A percentile compares a stretch with the other conserved stretches of the same genome.
Evolutionary conservation across 2,888 invertebrate species (phyloP).

Genomic region (Drosophila prostipennis): DNA sequence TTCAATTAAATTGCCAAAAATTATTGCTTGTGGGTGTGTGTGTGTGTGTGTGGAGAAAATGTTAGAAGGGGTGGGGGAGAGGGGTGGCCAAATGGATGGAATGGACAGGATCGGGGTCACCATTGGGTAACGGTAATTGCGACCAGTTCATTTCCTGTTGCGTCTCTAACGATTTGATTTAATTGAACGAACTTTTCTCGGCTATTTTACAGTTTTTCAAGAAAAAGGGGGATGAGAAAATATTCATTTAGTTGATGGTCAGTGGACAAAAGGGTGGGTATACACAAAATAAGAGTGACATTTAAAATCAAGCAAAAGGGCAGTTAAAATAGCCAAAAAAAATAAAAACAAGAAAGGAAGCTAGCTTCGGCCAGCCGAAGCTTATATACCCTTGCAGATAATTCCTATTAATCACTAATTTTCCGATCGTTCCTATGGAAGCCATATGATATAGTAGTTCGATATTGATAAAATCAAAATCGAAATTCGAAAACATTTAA

Average conservation of each 20-base stretch:
- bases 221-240: not conserved
- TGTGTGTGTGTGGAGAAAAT: too few species aligned
- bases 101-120: conserved; percentile 1
- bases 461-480: too few species aligned
- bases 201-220: conserved; percentile 15
- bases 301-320: not conserved
- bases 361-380: too few species aligned
- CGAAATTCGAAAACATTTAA: too few species aligned
- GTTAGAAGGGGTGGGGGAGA: not conserved
- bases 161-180: conserved; percentile 32
- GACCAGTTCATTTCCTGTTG: conserved; percentile 37
- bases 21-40: conserved; percentile 32
- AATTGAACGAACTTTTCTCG: conserved; percentile 25
- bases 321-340: not conserved
- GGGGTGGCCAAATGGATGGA: not conserved
- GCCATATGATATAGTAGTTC: too few species aligned
- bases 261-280: not conserved
- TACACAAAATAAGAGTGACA: not conserved
- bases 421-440: too few species aligned
- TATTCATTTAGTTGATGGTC: not conserved
- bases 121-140: conserved; percentile 18
- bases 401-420: too few species aligned
- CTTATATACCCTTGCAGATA: too few species aligned
- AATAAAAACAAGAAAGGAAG: too few species aligned
- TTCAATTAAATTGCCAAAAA: conserved; percentile 55